These are phyloP conservation scores for Synchiropus splendidus DNA, from an alignment of 2,113 vertebrate species.

Conservation along the genomic window DNA sequence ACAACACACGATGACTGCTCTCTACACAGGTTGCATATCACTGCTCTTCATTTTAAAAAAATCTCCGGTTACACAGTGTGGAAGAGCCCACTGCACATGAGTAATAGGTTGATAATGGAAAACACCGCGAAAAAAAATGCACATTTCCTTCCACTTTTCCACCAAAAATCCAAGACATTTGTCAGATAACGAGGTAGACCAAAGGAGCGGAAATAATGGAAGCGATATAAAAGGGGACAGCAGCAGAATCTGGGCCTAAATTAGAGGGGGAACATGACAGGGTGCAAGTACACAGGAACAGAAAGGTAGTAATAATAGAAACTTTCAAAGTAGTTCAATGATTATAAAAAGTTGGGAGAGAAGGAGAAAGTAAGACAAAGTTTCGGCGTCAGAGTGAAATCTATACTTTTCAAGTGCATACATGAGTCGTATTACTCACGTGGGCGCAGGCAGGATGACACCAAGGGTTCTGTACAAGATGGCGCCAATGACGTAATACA, in stretches of 20 bases:
- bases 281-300: constrained; percentile 27
- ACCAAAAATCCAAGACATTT: constrained; percentile 11
- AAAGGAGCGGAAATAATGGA: not conserved
- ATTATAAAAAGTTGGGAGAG: constrained; percentile 6
- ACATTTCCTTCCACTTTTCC: not conserved
- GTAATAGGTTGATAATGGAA: constrained; percentile 28
- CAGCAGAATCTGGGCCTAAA: constrained; percentile 13
- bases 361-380: constrained; percentile 6
- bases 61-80: no score
- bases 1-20: no score
- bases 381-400: not conserved
- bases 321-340: not conserved
- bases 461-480: constrained; percentile 90
- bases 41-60: no score
- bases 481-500: constrained; percentile 92
- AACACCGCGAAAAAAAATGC: constrained; percentile 17
- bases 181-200: constrained; percentile 17
- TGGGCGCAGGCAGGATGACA: constrained; percentile 83
- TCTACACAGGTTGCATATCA: no score
- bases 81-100: constrained; percentile 3
- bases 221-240: constrained; percentile 4
- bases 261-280: constrained; percentile 9
- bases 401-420: not conserved
- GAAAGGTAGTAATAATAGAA: constrained; percentile 8
- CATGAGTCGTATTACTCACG: constrained; percentile 62